phyloP scores from a whole-genome alignment of 2,797 vertebrate species.

The Hybognathus amarus region DNA sequence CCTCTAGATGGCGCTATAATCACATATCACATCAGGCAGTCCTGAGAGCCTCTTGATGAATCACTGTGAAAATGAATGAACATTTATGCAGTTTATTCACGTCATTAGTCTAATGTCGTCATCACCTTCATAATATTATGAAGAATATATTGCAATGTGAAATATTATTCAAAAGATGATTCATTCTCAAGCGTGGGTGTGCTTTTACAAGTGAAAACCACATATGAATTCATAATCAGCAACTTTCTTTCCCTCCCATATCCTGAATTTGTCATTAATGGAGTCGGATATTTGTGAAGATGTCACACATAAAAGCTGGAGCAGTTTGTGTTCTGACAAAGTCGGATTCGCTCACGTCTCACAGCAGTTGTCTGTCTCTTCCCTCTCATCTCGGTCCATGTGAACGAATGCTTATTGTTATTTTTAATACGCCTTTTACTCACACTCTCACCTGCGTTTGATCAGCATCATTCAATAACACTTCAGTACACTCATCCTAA shows the following conservation, averaged over 20 bases:
- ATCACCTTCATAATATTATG: not conserved
- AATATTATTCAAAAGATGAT: slow-evolving; percentile 2
- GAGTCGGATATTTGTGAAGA: not conserved
- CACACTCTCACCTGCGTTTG: slow-evolving; percentile 17
- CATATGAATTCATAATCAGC: not conserved
- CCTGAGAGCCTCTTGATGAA: not conserved
- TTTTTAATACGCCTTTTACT: slow-evolving; percentile 22
- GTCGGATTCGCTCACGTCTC: not conserved
- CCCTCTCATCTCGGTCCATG: slow-evolving; percentile 7
- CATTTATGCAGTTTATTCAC: not conserved
- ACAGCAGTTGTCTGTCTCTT: not conserved
- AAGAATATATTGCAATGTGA: not conserved
- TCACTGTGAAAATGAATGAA: not conserved
- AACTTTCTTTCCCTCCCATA: not conserved
- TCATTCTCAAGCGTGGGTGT: not conserved
- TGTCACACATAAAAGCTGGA: not conserved
- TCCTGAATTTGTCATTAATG: not conserved
- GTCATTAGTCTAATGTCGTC: slow-evolving; percentile 5
- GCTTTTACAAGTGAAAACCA: not conserved
- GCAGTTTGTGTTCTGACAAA: not conserved
- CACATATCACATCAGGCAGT: not conserved
- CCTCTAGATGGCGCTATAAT: slow-evolving; percentile 45
- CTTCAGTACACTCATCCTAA: slow-evolving; percentile 33
- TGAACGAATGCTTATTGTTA: slow-evolving; percentile 21
- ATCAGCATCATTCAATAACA: slow-evolving; percentile 38